Base-by-base conservation (phyloP, 2,797 vertebrate species). In the Alca torda region DNA sequence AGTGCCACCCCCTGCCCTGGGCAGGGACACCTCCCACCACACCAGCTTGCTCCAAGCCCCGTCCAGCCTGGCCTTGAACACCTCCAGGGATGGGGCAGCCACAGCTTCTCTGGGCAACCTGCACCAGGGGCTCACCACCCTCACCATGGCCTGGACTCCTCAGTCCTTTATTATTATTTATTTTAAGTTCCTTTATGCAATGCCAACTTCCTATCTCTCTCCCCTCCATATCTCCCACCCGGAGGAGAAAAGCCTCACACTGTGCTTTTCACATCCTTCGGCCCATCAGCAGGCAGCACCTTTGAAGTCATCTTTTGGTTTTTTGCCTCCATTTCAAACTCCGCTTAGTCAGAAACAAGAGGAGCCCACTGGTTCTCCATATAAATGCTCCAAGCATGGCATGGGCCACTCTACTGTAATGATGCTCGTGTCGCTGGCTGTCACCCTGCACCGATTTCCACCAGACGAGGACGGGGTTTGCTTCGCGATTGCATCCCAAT, bases 261-360 rank as follows among this genome's bases (percentile, higher is more conserved):
- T 83, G 97, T 31, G 93, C 93, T 74, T 96, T 96, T 96, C 93
- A 84, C 20, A 3, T 86, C 53, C 83, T 68, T 20, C 2, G 9
- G 53, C 89, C 37, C 10, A 6, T 60, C 68, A n/a, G 88, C 5
- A 56, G 93, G 87, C 79, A 45, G 88, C 41, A 73, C 12, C 46
- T 95, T 89, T 95, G 91, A 98, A 97, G 83, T 73, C 11, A 30
- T 72, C 85, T 68, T 90, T 94, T 30, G 79, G 60, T 90, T 94
- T 61, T 83, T 92, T 63, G 84, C 97, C 92, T 69, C 90, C 10
- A 5, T 30, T 96, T 95, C 26, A 48, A 90, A 85, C 81, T 77
- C 81, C 45, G 64, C 86, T 95, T 53, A 57, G 85, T 83, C 93
- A 91, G 86, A 94, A 95, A 96, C 3, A 24, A 86, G 79, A 93